These are phyloP conservation scores for Idaea dimidiata DNA, from an alignment of 2,888 invertebrate species.

Conservation along the genomic window DNA sequence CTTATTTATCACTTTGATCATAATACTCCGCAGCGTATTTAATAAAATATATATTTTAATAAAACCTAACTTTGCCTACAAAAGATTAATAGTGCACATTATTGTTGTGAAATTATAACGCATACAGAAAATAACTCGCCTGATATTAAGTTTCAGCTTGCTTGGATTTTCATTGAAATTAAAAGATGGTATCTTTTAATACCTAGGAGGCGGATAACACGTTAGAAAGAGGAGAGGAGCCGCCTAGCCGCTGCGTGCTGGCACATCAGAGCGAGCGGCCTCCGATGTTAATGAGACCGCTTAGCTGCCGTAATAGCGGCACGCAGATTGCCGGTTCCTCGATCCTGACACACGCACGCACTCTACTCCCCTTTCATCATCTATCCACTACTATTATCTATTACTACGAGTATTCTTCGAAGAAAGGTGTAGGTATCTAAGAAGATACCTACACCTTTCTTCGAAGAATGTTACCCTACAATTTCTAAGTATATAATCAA, in stretches of 20 bases:
- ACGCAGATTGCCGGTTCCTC: conserved; percentile 55
- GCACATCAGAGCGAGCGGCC: conserved; percentile 46
- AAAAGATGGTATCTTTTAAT: conserved; percentile 56
- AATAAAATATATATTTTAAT: neutral
- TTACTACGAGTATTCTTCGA: conserved; percentile 41
- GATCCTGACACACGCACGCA: conserved; percentile 48
- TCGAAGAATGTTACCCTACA: conserved; percentile 30
- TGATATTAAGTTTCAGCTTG: conserved; percentile 21
- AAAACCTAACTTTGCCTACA: neutral
- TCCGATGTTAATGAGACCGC: conserved; percentile 60
- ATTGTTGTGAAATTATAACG: conserved; percentile 10
- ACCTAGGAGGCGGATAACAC: conserved; percentile 39
- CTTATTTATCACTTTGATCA: conserved; percentile 6
- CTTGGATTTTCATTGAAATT: conserved; percentile 42
- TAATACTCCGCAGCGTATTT: neutral
- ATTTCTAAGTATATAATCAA: neutral
- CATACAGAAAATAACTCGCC: conserved; percentile 23
- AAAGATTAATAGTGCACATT: neutral
- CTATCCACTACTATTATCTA: conserved; percentile 47
- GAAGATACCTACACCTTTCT: conserved; percentile 32
- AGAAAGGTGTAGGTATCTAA: too few species aligned
- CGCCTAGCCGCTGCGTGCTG: conserved; percentile 18
- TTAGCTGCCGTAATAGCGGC: conserved; percentile 59
- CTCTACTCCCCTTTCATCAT: conserved; percentile 47
- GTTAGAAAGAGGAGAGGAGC: conserved; percentile 24